Evolutionary conservation across 2,797 vertebrate species (phyloP).

Genomic region (Neomorphus geoffroyi): DNA sequence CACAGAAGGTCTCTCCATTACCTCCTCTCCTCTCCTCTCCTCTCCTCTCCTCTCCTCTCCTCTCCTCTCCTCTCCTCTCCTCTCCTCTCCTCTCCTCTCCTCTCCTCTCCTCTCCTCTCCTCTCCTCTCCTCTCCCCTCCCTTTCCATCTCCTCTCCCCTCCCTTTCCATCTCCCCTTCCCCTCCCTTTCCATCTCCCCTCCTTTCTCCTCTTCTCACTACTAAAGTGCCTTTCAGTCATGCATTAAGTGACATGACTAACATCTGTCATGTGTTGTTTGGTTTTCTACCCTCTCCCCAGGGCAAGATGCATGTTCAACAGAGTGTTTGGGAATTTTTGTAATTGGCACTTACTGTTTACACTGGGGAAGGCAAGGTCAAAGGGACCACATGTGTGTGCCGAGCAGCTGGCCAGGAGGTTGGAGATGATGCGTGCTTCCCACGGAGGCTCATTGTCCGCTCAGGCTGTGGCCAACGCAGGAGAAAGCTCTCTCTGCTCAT

Average conservation of each 20-base stretch:
- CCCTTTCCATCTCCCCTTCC: too few species aligned
- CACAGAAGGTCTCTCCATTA: not conserved
- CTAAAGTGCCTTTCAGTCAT: not conserved
- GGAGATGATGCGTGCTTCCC: not conserved
- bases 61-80: too few species aligned
- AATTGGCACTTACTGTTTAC: not conserved
- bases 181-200: too few species aligned
- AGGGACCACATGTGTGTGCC: not conserved
- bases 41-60: not conserved
- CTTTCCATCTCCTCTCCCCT: too few species aligned
- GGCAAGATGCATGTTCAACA: not conserved
- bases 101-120: too few species aligned
- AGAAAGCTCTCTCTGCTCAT: not conserved
- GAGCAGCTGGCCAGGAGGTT: fast-evolving
- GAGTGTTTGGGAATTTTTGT: slow-evolving; percentile 8
- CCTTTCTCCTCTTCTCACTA: not conserved
- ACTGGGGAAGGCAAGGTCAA: not conserved
- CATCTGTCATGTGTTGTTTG: slow-evolving; percentile 38
- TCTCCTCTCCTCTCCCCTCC: not conserved
- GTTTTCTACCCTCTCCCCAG: not conserved
- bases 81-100: not conserved
- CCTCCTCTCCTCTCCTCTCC: too few species aligned
- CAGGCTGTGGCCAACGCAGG: not conserved
- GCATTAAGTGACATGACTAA: not conserved
- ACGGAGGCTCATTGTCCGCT: fast-evolving